Conservation (phyloP, 2,888 invertebrate genomes). For the Criorhina ranunculi region DNA sequence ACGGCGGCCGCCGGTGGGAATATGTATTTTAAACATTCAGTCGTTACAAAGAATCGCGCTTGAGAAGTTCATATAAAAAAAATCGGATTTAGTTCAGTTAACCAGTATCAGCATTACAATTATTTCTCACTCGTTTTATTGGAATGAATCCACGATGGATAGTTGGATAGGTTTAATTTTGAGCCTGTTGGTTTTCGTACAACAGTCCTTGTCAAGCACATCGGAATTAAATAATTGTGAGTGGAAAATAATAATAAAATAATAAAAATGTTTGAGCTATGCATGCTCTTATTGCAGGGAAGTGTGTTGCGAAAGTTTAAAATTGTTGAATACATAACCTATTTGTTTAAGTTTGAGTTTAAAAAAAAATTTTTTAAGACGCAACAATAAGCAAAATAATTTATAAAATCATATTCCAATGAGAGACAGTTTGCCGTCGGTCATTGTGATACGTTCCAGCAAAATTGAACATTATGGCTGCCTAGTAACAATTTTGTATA, state of each 20-base stretch:
- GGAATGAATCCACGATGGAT: conserved; percentile 35
- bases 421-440: too few species aligned
- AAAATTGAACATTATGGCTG: too few species aligned
- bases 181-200: conserved; percentile 27
- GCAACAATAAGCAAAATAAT: too few species aligned
- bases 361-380: too few species aligned
- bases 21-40: conserved; percentile 52
- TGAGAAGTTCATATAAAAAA: conserved; percentile 44
- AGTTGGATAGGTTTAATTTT: conserved; percentile 42
- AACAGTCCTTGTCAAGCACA: conserved; percentile 78
- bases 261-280: not conserved
- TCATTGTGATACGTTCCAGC: too few species aligned
- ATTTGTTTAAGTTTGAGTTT: too few species aligned
- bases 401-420: too few species aligned
- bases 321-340: too few species aligned
- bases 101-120: not conserved
- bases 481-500: too few species aligned
- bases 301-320: too few species aligned
- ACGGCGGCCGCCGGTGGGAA: conserved; percentile 23
- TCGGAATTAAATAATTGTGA: conserved; percentile 83
- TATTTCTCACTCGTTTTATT: not conserved
- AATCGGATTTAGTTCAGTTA: conserved; percentile 14
- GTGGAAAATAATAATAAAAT: conserved; percentile 65
- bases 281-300: not conserved
- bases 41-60: conserved; percentile 48